These are phyloP conservation scores for Pollachius pollachius DNA, from an alignment of 2,113 vertebrate species.

Conservation along the genomic window DNA sequence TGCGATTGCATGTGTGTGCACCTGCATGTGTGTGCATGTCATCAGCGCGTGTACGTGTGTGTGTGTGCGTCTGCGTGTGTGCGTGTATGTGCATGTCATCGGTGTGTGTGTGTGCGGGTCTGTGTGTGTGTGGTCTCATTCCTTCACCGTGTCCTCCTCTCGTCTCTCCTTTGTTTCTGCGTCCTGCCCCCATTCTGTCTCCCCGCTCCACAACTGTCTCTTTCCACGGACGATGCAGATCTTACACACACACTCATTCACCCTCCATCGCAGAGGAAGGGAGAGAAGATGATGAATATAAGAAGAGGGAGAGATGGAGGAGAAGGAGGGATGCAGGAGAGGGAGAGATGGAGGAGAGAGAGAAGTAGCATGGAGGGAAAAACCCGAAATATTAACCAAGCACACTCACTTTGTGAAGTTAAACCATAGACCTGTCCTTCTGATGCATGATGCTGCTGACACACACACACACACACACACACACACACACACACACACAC, in stretches of 20 bases:
- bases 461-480: neutral
- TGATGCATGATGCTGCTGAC: neutral
- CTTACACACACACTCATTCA: neutral
- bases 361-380: neutral
- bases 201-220: neutral
- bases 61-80: conserved; percentile 1
- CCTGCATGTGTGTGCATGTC: neutral
- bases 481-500: neutral
- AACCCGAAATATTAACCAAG: neutral
- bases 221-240: neutral
- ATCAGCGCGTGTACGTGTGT: neutral
- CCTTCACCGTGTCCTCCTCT: conserved; percentile 11
- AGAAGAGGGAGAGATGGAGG: neutral
- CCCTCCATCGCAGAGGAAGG: neutral
- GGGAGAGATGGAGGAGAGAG: neutral
- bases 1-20: no score
- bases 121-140: neutral
- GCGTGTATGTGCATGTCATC: no score
- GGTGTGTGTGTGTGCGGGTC: conserved; percentile 4
- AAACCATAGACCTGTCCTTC: neutral
- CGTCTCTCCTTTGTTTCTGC: conserved; percentile 6
- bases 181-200: conserved; percentile 8
- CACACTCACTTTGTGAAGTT: neutral
- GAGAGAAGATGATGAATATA: neutral
- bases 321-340: no score